Evolutionary conservation across 2,797 vertebrate genomes (phyloP).

Genomic region (Mastacembelus armatus): DNA sequence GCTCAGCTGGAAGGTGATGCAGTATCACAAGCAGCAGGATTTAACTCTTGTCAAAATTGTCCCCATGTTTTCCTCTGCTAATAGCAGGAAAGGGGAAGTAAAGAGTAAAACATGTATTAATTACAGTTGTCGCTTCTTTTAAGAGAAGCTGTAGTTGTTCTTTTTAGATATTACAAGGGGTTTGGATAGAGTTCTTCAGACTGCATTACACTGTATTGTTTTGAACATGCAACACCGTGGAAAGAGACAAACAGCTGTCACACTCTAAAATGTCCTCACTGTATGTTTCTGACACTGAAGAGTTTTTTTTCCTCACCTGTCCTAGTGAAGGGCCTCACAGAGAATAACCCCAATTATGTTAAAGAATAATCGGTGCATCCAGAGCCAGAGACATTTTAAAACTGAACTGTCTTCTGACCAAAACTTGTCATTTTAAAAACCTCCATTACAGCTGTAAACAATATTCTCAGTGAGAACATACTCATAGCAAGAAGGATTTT

Average conservation of each 20-base stretch:
- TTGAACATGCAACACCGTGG: slow-evolving; percentile 13
- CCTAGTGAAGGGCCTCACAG: not conserved
- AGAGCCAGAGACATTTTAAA: slow-evolving; percentile 5
- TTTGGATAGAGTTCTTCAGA: slow-evolving; percentile 21
- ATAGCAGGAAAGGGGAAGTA: slow-evolving; percentile 30
- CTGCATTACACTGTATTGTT: slow-evolving; percentile 26
- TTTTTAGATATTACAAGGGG: slow-evolving; percentile 14
- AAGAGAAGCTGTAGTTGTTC: not conserved
- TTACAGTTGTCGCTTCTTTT: slow-evolving; percentile 15
- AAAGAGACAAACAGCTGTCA: slow-evolving; percentile 32
- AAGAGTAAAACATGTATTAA: slow-evolving; percentile 25
- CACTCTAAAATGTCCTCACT: slow-evolving; percentile 16
- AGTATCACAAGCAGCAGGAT: slow-evolving; percentile 41
- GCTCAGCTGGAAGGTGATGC: slow-evolving; percentile 39
- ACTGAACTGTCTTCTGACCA: slow-evolving; percentile 3
- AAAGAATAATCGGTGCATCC: not conserved
- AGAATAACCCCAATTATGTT: slow-evolving; percentile 31
- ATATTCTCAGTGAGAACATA: not conserved
- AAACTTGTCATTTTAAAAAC: not conserved
- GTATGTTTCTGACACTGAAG: slow-evolving; percentile 32
- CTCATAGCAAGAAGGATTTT: not conserved
- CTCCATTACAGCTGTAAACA: slow-evolving; percentile 1
- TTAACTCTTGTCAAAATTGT: slow-evolving; percentile 47
- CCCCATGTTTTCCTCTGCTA: slow-evolving; percentile 47
- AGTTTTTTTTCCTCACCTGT: slow-evolving; percentile 25